A percentile compares a stretch with the other conserved stretches of the same genome.
phyloP scores from a whole-genome alignment of 2,797 vertebrate genomes.

The Chlorospingus semifuscus region DNA sequence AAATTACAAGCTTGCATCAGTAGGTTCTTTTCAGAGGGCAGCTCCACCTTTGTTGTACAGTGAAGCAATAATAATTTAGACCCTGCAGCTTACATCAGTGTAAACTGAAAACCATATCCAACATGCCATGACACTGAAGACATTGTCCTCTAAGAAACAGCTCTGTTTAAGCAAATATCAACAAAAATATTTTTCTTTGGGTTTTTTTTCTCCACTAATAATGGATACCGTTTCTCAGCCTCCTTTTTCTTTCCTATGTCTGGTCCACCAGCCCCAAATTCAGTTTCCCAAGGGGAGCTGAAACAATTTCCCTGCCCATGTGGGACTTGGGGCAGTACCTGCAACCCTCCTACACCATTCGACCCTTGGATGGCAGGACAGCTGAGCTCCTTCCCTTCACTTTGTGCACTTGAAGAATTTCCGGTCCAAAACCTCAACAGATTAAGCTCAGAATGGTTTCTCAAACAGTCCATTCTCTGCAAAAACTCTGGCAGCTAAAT shows the following conservation, averaged over 20 bases:
- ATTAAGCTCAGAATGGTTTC: neutral
- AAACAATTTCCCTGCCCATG: neutral
- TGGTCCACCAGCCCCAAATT: neutral
- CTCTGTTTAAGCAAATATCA: neutral
- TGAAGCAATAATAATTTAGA: neutral
- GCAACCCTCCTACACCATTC: neutral
- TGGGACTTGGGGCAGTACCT: neutral
- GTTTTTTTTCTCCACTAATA: too few species aligned
- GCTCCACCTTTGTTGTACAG: neutral
- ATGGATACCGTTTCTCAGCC: fast-evolving
- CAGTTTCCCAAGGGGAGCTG: neutral
- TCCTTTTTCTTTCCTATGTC: neutral
- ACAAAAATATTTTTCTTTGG: neutral
- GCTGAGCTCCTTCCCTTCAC: fast-evolving
- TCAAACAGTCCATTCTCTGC: neutral
- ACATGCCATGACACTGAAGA: neutral
- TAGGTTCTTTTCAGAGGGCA: neutral
- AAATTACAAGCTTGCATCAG: neutral
- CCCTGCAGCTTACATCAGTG: neutral
- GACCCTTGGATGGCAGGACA: neutral
- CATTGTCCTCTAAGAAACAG: neutral
- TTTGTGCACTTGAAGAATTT: neutral
- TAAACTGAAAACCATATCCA: neutral
- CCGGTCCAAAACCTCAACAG: neutral
- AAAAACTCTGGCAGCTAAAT: neutral